Conservation (phyloP, 2,888 invertebrate genomes). For the Polyploca ridens region DNA sequence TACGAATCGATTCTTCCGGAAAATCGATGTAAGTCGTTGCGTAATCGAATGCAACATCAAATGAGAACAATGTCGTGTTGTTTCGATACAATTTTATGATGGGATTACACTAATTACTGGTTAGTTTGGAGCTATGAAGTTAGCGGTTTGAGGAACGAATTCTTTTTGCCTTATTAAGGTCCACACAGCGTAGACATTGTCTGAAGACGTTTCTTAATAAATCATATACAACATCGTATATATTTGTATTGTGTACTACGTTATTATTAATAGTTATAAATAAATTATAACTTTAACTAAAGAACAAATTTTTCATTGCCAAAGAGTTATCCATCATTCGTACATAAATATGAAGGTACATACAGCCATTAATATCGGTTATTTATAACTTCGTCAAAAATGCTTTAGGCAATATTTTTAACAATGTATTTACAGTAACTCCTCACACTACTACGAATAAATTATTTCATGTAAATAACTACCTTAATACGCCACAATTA, state of each 20-base stretch:
- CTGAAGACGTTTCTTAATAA: not conserved
- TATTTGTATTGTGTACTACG: too few relatives aligned
- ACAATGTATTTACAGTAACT: too few relatives aligned
- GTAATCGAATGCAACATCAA: slow-evolving; percentile 49
- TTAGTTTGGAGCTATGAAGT: not conserved
- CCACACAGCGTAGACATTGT: not conserved
- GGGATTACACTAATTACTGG: slow-evolving; percentile 17
- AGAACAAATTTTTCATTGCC: not conserved
- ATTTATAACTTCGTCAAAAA: too few relatives aligned
- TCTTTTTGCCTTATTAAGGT: too few relatives aligned
- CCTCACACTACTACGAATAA: too few relatives aligned
- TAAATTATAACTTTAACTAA: not conserved
- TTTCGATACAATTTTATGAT: slow-evolving; percentile 18
- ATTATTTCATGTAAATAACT: too few relatives aligned
- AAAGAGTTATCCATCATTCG: not conserved
- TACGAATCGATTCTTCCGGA: slow-evolving; percentile 68
- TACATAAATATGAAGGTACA: not conserved
- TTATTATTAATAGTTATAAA: not conserved
- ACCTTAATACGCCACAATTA: too few relatives aligned
- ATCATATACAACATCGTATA: not conserved
- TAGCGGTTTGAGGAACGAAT: not conserved
- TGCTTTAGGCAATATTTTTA: too few relatives aligned
- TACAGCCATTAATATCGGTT: too few relatives aligned
- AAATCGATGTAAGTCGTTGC: slow-evolving; percentile 64
- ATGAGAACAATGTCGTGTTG: slow-evolving; percentile 23